Evolutionary conservation across 1,140 invertebrate genomes (phyloP), one percentile per base, ranked within the genome.

Genomic region (Trypoxylus dichotomus): DNA sequence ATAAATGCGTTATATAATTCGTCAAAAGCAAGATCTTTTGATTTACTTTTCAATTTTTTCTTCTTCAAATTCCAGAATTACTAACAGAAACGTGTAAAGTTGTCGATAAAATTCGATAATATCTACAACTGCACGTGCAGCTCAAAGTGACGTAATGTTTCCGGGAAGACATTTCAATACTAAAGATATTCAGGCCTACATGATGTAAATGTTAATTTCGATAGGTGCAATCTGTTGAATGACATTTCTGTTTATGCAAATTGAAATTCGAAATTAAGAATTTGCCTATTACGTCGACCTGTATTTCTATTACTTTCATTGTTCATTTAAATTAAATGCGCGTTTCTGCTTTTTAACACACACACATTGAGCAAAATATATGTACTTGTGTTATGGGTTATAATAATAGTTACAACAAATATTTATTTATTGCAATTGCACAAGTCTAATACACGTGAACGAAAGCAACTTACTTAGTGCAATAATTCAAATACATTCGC

Each of bases 141-240:
- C 21, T 25, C 0, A 29, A 27, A 24, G 10, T 27, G 11, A 29
- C 24, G 27, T 27, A 68, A 58, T 27, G 27, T 25, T 68, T 68
- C 60, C 60, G 21, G 27, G 60, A 27, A 29, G 13, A 68, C 10
- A 68, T 68, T 68, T 68, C 13, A 68, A 68, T 68, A 68, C 24
- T 68, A 68, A 68, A 27, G 21, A 25, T 68, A 29, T 68, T 19
- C 60, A 68, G 27, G 60, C 60, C 60, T 29, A 68, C 60, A 68
- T 68, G 60, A 68, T 68, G 60, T 68, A 68, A 68, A 68, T 68
- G 60, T 68, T 68, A 68, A 68, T 68, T 68, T 68, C 60, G 60
- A 68, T 29, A 7, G 19, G 60, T 68, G 60, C 60, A 29, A 68
- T 68, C 21, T 68, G 19, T 68, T 10, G 60, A 68, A 29, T 29